Base-by-base conservation (phyloP, 2,888 invertebrate genomes). In the Calephelis perditalis region DNA sequence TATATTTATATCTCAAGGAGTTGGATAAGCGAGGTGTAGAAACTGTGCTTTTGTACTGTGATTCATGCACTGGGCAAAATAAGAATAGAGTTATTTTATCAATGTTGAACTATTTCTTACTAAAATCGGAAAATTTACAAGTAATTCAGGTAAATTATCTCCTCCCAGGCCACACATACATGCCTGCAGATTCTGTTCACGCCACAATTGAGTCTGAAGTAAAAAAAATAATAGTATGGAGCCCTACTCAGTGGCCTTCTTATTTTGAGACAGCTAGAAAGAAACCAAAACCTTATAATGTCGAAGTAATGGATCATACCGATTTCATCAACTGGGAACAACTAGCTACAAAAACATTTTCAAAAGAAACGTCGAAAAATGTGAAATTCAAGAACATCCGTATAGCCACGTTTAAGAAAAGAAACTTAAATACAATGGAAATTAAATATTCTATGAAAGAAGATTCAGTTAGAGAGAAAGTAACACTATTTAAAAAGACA, bases 151-250 rank as follows among this genome's bases (percentile, higher is more conserved):
- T 44, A 44, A 44, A 44, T 44, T 44, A 44, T 44, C 44, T 44
- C 8, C 8, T 54, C 7, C 54, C 54, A 26, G 54, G 54, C 3
- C 54, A 54, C 54, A 54, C 54, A 10, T 54, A 54, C 35, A 26
- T 54, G 54, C 54, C 54, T 26, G 54, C 10, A 8, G 54, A 54
- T 72, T 71, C 65, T 69, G 71, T 68, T 67, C 67, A 65, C n/a
- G 58, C 63, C 1, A 59, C 57, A 7, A 65, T 65, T 45, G 65
- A 65, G 49, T 7, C 44, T 11, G 60, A 63, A 58, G 55, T 65
- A 15, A 58, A 55, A 56, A 65, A 65, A 60, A 56, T 58, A n/a
- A 61, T 46, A 47, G 63, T 65, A 3, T 65, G 65, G 61, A 55
- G 47, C 8, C 65, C 65, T n/a, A 57, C 62, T 8, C 63, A 65